Evolutionary conservation across 2,888 invertebrate genomes (phyloP).

Genomic region (Limnephilus marmoratus): DNA sequence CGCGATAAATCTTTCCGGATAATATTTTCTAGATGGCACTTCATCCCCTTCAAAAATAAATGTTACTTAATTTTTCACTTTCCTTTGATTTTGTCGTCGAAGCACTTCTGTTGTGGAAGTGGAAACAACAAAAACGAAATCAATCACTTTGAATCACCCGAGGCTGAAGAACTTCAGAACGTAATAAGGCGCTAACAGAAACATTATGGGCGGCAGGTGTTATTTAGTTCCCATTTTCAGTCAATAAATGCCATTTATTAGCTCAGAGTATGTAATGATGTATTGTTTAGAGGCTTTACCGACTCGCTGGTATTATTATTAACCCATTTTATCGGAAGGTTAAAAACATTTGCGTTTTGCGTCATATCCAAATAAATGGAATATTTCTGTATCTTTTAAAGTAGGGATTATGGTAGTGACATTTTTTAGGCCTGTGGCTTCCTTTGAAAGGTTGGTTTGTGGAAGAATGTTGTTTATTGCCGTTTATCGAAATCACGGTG

Average conservation of each 20-base stretch:
- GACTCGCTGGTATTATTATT: background rate
- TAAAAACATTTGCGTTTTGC: too few relatives aligned
- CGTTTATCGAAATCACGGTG: too few relatives aligned
- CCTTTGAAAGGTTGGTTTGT: too few relatives aligned
- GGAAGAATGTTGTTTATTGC: too few relatives aligned
- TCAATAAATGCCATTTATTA: background rate
- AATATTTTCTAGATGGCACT: background rate
- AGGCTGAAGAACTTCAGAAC: background rate
- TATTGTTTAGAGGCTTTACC: background rate
- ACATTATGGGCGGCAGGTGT: background rate
- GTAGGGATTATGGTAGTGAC: too few relatives aligned
- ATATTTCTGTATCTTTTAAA: too few relatives aligned
- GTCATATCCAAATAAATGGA: too few relatives aligned
- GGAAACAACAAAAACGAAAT: background rate
- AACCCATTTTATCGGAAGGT: too few relatives aligned
- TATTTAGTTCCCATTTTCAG: background rate
- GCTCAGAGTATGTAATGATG: background rate
- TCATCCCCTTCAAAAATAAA: background rate
- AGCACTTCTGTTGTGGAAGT: background rate
- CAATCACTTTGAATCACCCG: background rate
- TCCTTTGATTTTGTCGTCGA: background rate
- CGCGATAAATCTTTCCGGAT: too few relatives aligned
- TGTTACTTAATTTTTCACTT: background rate
- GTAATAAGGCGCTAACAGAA: background rate
- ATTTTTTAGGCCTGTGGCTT: too few relatives aligned